Evolutionary conservation across 2,888 invertebrate genomes (phyloP).

Genomic region (Eupithecia tripunctaria): DNA sequence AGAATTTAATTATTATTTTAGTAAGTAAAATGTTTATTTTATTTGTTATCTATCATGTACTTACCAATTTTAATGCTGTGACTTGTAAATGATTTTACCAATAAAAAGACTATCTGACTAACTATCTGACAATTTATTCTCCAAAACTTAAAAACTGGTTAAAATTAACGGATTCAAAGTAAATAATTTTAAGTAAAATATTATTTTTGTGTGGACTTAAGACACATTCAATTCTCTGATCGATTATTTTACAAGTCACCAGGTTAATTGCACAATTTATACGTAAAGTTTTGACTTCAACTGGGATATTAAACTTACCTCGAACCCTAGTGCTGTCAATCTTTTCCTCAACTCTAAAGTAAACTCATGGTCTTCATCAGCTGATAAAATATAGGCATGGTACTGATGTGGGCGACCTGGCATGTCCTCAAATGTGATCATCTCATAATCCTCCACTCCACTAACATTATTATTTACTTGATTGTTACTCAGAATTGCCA

Average conservation of each 20-base stretch:
- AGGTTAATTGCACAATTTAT: background rate
- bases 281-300: background rate
- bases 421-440: conserved; percentile 83
- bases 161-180: too few species aligned
- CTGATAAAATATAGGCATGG: conserved; percentile 91
- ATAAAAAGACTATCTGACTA: too few species aligned
- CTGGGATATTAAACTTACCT: conserved; percentile 21
- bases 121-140: too few species aligned
- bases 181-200: too few species aligned
- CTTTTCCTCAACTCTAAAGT: conserved; percentile 86
- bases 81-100: too few species aligned
- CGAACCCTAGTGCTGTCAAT: conserved; percentile 80
- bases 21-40: too few species aligned
- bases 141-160: too few species aligned
- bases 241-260: background rate
- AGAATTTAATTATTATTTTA: too few species aligned
- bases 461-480: conserved; percentile 8
- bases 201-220: too few species aligned
- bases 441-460: conserved; percentile 45
- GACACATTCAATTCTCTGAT: background rate
- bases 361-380: conserved; percentile 89
- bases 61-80: too few species aligned
- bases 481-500: conserved; percentile 20
- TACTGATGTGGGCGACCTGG: conserved; percentile 85
- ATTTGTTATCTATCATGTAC: too few species aligned